Base-by-base conservation (phyloP, 1,140 invertebrate species). In the Coboldia fuscipes region DNA sequence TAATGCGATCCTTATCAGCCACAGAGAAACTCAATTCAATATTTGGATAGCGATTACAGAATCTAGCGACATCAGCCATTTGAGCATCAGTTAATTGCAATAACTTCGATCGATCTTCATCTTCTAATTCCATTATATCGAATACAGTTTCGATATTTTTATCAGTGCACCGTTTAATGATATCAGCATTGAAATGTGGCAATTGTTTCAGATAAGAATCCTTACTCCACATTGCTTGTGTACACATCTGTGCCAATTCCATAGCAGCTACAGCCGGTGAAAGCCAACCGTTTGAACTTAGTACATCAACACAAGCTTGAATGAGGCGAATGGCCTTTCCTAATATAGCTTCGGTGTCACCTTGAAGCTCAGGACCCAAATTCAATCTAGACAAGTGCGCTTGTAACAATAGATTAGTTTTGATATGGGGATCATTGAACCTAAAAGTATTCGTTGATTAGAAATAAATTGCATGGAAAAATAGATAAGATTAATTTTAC, bases 161-260 rank as follows among this genome's bases (percentile, higher is more conserved):
- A 18, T 92, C 86, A 1, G 77, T 75, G 47, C 90, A 96, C 4
- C 85, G 57, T 48, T 90, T 86, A 35, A 97, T 79, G 27, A 92
- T 77, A 2, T 96, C 93, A 0, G 63, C 44, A 10, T 71, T 82
- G 51, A 97, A 97, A 57, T 98, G 92, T 3, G 96, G 94, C 39
- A 99, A 54, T 47, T 99, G 96, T 46, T 94, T 88, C 29, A 99
- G 62, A 51, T 96, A 94, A 0, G 88, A 93, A 54, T 98, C 94
- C 56, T 96, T 97, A 36, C 78, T 86, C 90, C 94, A 98, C 90
- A 98, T 96, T 3, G 92, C 93, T 61, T 99, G 96, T 0, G 94
- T 97, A 0, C 94, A 82, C 93, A 98, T 99, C 58, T 98, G 94
- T 0, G 94, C 90, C 37, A 99, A 59, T 60, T 98, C 94, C 96